These are phyloP conservation scores for Notodonta dromedarius DNA, from an alignment of 2,888 invertebrate genomes.

Conservation along the genomic window DNA sequence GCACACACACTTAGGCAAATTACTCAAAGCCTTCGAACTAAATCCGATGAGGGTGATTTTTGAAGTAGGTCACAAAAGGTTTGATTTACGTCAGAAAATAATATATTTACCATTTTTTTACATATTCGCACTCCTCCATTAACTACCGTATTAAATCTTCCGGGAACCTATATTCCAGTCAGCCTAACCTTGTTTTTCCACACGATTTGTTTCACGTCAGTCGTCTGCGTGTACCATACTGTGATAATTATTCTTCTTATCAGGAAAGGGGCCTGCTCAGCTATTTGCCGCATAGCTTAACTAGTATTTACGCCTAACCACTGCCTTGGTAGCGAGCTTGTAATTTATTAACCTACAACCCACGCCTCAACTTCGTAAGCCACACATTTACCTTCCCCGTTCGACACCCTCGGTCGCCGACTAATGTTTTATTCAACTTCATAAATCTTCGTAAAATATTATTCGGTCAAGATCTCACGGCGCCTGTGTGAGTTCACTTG, in stretches of 20 bases:
- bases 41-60: too few relatives aligned
- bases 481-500: neutral
- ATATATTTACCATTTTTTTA: too few relatives aligned
- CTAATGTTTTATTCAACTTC: constrained; percentile 28
- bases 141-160: neutral
- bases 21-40: too few relatives aligned
- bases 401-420: constrained; percentile 7
- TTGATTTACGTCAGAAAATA: too few relatives aligned
- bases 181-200: neutral
- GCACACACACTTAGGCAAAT: too few relatives aligned
- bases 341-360: constrained; percentile 19
- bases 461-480: constrained; percentile 1
- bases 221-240: neutral
- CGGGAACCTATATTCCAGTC: neutral
- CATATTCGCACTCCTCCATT: too few relatives aligned
- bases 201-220: neutral
- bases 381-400: constrained; percentile 14
- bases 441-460: constrained; percentile 9
- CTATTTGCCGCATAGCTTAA: neutral
- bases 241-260: constrained; percentile 5
- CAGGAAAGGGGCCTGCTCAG: neutral
- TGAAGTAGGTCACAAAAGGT: too few relatives aligned
- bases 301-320: constrained; percentile 7
- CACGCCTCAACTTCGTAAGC: constrained; percentile 10
- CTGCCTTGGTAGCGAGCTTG: constrained; percentile 1